Conservation (phyloP, 2,797 vertebrate species). For the Tauraco hartlaubi region DNA sequence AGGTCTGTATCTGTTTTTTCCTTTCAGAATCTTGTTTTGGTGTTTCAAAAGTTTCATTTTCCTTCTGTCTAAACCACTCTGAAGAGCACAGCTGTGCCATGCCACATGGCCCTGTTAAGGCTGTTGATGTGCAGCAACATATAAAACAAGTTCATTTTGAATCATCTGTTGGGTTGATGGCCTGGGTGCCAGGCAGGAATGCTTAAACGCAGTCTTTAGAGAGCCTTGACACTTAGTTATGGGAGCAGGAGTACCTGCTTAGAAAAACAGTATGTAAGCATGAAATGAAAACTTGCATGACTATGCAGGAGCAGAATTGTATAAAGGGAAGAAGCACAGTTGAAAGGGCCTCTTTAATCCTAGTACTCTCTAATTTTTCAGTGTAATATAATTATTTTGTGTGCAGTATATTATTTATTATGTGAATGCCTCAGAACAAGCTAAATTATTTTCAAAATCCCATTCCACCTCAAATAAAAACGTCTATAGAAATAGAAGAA, state of each 20-base stretch:
- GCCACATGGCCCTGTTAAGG: not conserved
- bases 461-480: not conserved
- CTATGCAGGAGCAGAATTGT: not conserved
- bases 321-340: not conserved
- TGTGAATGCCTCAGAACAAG: not conserved
- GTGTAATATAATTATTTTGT: not conserved
- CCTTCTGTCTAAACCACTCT: not conserved
- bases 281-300: not conserved
- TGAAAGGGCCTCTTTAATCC: not conserved
- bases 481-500: not conserved
- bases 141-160: slow-evolving; percentile 17
- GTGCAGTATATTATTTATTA: not conserved
- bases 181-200: not conserved
- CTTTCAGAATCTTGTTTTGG: not conserved
- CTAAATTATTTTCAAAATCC: not conserved
- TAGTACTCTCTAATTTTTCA: not conserved
- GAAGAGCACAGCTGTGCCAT: not conserved
- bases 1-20: not conserved
- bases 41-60: not conserved
- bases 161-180: not conserved
- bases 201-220: not conserved
- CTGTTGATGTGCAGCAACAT: not conserved
- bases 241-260: not conserved
- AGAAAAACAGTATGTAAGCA: not conserved
- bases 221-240: not conserved